phyloP scores from a whole-genome alignment of 2,797 vertebrate genomes.

The Oryzias dopingdopingensis region DNA sequence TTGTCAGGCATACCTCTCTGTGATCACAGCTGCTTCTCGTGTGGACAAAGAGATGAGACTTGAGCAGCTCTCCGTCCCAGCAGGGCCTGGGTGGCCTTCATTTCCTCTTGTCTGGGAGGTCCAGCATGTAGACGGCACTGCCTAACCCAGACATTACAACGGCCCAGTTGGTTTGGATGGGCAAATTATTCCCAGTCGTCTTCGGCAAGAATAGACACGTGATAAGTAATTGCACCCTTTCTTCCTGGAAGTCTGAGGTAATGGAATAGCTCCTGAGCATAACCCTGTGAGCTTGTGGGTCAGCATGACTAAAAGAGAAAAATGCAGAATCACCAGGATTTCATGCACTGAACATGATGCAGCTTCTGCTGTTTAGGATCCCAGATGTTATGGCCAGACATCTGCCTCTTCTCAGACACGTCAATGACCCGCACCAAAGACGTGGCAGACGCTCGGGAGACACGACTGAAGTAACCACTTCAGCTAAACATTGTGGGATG shows the following conservation, averaged over 20 bases:
- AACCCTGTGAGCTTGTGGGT: conserved; percentile 28
- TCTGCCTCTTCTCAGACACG: conserved; percentile 22
- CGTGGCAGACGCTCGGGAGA: conserved; percentile 35
- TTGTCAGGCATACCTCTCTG: conserved; percentile 53
- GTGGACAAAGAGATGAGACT: conserved; percentile 46
- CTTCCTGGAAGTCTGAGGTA: conserved; percentile 57
- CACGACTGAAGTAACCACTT: conserved; percentile 36
- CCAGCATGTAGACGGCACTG: conserved; percentile 54
- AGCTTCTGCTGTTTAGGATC: conserved; percentile 39
- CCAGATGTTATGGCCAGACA: conserved; percentile 35
- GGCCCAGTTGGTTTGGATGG: conserved; percentile 60
- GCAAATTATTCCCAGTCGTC: conserved; percentile 65
- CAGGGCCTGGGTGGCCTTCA: conserved; percentile 69
- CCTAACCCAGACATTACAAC: conserved; percentile 68
- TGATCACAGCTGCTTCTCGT: conserved; percentile 55
- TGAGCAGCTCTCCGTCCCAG: conserved; percentile 19
- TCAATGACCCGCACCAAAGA: conserved; percentile 23
- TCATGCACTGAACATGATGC: conserved; percentile 45
- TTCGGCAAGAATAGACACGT: conserved; percentile 46
- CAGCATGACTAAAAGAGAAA: conserved; percentile 52
- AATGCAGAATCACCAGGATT: conserved; percentile 52
- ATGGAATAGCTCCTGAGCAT: conserved; percentile 53
- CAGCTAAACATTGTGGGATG: conserved; percentile 28
- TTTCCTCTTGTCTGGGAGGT: conserved; percentile 69
- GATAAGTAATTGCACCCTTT: conserved; percentile 48